Evolutionary conservation across 2,888 invertebrate species (phyloP).

Genomic region (Oligia latruncula): DNA sequence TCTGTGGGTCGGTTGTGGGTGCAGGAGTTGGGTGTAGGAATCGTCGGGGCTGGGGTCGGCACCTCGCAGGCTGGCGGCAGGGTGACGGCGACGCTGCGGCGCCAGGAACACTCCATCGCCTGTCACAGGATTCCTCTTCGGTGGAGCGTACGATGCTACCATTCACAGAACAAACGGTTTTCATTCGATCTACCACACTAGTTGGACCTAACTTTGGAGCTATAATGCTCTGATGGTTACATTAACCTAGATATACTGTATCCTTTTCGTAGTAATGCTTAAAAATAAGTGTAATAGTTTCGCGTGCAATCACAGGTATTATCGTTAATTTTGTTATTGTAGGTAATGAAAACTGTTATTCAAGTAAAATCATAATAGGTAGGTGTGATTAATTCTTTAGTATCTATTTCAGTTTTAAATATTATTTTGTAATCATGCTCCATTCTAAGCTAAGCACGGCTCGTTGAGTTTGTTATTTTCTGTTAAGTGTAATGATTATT

Average conservation of each 20-base stretch:
- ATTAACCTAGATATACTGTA: constrained; percentile 17
- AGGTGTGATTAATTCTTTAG: constrained; percentile 29
- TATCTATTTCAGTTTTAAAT: constrained; percentile 28
- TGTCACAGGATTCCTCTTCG: constrained; percentile 92
- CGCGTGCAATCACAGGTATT: constrained; percentile 32
- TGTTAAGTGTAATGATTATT: constrained; percentile 47
- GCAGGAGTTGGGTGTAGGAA: constrained; percentile 75
- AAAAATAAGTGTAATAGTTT: constrained; percentile 35
- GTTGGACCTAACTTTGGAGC: constrained; percentile 36
- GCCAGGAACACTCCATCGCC: constrained; percentile 90
- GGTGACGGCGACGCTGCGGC: constrained; percentile 87
- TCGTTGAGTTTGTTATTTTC: constrained; percentile 52
- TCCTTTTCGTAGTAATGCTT: constrained; percentile 28
- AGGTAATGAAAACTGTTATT: constrained; percentile 38
- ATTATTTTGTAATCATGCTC: constrained; percentile 70
- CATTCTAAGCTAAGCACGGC: constrained; percentile 71
- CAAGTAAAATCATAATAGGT: constrained; percentile 10
- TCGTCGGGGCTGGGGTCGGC: constrained; percentile 80
- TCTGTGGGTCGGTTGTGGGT: constrained; percentile 85
- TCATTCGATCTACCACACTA: constrained; percentile 78
- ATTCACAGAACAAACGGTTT: constrained; percentile 88
- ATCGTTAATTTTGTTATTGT: constrained; percentile 26
- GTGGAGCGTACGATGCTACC: constrained; percentile 87
- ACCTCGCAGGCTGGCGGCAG: constrained; percentile 88
- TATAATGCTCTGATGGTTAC: constrained; percentile 20